phyloP scores from a whole-genome alignment of 2,888 invertebrate genomes.

The Psylliodes chrysocephalus region DNA sequence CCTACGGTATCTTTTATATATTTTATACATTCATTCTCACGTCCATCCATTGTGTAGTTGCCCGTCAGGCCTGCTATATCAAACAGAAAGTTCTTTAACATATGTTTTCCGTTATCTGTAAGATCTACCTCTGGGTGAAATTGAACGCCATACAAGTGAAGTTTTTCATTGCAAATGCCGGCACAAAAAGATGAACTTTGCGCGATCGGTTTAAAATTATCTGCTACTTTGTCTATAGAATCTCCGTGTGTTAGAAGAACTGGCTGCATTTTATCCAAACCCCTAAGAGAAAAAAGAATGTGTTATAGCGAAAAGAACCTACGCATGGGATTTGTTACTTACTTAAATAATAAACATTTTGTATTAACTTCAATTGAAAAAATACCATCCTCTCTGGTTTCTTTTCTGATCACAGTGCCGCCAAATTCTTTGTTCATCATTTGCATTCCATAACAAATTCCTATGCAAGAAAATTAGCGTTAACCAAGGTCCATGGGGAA shows the following conservation, averaged over 20 bases:
- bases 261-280: conserved; percentile 85
- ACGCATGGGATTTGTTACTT: conserved; percentile 65
- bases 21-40: conserved; percentile 91
- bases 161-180: conserved; percentile 91
- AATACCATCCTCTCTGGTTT: conserved; percentile 93
- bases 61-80: conserved; percentile 89
- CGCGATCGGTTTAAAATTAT: conserved; percentile 87
- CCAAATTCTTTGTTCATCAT: conserved; percentile 98
- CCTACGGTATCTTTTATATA: conserved; percentile 89
- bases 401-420: conserved; percentile 88
- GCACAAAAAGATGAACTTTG: conserved; percentile 85
- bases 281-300: conserved; percentile 74
- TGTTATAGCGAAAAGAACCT: too few species aligned
- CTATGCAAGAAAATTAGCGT: too few species aligned
- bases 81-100: conserved; percentile 94
- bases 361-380: conserved; percentile 89
- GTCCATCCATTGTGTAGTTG: conserved; percentile 86
- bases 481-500: too few species aligned
- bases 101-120: conserved; percentile 72
- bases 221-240: conserved; percentile 91
- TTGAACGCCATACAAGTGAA: conserved; percentile 94
- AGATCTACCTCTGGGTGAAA: conserved; percentile 99
- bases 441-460: conserved; percentile 99
- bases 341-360: conserved; percentile 93
- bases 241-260: conserved; percentile 98